These are phyloP conservation scores for Paracanthobrama guichenoti DNA, from an alignment of 2,113 vertebrate genomes.

Conservation along the genomic window DNA sequence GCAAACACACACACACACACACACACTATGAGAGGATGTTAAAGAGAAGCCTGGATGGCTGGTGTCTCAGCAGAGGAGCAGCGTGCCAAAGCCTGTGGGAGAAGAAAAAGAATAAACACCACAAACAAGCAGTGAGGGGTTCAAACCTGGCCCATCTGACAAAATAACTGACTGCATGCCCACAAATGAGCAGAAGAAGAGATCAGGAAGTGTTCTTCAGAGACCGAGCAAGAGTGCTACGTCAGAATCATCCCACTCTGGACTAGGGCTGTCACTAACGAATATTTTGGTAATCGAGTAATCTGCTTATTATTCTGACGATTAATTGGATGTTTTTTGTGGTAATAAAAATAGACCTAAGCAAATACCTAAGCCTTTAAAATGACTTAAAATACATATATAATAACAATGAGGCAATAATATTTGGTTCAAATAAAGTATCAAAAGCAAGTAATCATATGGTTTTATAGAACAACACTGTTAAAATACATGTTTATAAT, in stretches of 20 bases:
- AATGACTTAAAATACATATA: too few species aligned
- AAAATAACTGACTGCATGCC: not conserved
- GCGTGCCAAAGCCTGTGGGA: constrained; percentile 21
- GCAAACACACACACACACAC: constrained; percentile 18
- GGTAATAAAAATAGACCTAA: too few species aligned
- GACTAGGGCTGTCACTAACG: not conserved
- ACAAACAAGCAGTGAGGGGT: constrained; percentile 9
- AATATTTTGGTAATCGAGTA: too few species aligned
- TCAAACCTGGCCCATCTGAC: not conserved
- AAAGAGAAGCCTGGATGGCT: not conserved
- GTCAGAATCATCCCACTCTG: not conserved
- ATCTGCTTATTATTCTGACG: too few species aligned
- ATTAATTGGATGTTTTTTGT: too few species aligned
- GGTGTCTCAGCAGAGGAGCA: constrained; percentile 16
- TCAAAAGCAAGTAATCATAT: too few species aligned
- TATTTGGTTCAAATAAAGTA: too few species aligned
- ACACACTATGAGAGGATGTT: not conserved
- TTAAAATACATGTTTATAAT: too few species aligned
- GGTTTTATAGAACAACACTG: too few species aligned
- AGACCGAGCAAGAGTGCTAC: not conserved
- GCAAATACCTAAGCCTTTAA: too few species aligned
- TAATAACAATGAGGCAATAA: too few species aligned
- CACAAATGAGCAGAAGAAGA: not conserved
- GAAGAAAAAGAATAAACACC: constrained; percentile 32
- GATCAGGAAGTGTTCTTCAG: not conserved